These are phyloP conservation scores for Acanthisitta chloris DNA, from an alignment of 2,113 vertebrate species.

Conservation along the genomic window DNA sequence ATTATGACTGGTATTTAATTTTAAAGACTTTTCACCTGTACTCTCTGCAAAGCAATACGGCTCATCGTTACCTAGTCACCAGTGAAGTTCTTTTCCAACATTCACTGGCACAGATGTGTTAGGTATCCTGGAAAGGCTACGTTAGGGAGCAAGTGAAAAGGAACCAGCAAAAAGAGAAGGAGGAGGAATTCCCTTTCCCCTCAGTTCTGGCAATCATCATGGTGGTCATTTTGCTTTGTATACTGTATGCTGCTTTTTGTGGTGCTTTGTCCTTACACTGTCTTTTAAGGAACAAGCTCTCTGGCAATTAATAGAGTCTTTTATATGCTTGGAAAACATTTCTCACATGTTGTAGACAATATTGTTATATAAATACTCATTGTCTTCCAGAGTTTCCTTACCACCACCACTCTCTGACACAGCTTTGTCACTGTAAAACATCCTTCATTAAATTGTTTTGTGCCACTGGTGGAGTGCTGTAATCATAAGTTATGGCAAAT, in stretches of 20 bases:
- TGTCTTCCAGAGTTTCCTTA: background rate
- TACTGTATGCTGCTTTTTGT: background rate
- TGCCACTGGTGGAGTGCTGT: background rate
- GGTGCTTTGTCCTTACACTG: background rate
- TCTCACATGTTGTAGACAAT: background rate
- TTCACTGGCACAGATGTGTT: background rate
- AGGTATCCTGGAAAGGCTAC: background rate
- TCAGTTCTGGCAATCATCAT: background rate
- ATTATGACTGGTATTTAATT: background rate
- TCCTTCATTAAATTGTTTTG: background rate
- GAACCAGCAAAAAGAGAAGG: background rate
- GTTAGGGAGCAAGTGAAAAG: background rate
- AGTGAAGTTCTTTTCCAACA: background rate
- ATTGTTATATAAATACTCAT: background rate
- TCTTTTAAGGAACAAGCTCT: background rate
- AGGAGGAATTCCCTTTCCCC: background rate
- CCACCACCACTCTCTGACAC: background rate
- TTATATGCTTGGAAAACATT: background rate
- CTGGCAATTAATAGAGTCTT: slow-evolving; percentile 14
- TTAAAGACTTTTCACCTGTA: background rate
- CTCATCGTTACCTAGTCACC: background rate
- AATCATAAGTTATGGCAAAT: background rate
- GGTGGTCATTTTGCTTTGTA: background rate
- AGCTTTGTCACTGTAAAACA: background rate
- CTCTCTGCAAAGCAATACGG: background rate